phyloP scores from a whole-genome alignment of 2,113 vertebrate genomes.

The Lagopus leucura region DNA sequence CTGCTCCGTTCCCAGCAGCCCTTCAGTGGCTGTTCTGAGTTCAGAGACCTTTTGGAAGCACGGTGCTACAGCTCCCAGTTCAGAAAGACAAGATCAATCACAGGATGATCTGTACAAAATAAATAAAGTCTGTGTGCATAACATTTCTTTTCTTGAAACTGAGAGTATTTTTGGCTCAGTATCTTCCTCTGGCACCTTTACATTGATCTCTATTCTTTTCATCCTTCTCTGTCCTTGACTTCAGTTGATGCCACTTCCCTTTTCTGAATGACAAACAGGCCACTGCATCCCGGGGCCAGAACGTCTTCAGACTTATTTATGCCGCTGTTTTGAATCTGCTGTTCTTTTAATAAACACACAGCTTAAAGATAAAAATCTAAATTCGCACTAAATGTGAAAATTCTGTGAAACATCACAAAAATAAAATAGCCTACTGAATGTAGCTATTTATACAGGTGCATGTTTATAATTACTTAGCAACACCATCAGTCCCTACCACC shows the following conservation, averaged over 20 bases:
- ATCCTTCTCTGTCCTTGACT: slow-evolving; percentile 27
- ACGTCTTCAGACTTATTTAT: slow-evolving; percentile 14
- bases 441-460: not conserved
- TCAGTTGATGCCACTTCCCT: not conserved
- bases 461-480: not conserved
- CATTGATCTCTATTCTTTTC: slow-evolving; percentile 49
- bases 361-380: not conserved
- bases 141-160: not conserved
- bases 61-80: not conserved
- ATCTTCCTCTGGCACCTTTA: slow-evolving; percentile 44
- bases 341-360: not conserved
- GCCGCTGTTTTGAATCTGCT: not conserved
- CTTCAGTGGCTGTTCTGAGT: not conserved
- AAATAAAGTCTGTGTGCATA: not conserved
- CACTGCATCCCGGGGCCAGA: slow-evolving; percentile 12
- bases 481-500: not conserved
- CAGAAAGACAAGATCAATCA: not conserved
- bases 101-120: not conserved
- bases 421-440: not conserved
- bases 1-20: not conserved
- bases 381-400: not conserved
- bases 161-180: not conserved
- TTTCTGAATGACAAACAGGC: slow-evolving; percentile 47
- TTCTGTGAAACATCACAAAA: not conserved
- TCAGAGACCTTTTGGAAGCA: not conserved